These are phyloP conservation scores for Bradypus variegatus DNA, from an alignment of 2,797 vertebrate species.

Conservation along the genomic window DNA sequence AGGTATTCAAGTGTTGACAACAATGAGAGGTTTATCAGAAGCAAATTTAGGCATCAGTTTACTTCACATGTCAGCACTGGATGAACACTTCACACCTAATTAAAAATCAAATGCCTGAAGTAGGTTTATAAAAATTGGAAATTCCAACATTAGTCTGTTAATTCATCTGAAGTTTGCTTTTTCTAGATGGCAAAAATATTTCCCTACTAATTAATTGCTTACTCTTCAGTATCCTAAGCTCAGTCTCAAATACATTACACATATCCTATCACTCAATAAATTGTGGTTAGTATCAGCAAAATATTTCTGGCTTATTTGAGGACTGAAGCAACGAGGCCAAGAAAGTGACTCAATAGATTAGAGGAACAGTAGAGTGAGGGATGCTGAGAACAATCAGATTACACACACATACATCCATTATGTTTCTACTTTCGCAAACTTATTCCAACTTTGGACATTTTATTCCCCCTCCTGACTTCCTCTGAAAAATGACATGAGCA, in stretches of 20 bases:
- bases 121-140: slow-evolving; percentile 19
- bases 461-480: slow-evolving; percentile 31
- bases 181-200: slow-evolving; percentile 42
- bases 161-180: slow-evolving; percentile 23
- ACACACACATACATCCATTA: slow-evolving; percentile 24
- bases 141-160: slow-evolving; percentile 7
- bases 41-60: slow-evolving; percentile 14
- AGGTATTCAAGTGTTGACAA: slow-evolving; percentile 41
- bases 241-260: slow-evolving; percentile 45
- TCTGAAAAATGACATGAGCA: slow-evolving; percentile 55
- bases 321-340: slow-evolving; percentile 38
- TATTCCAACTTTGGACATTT: slow-evolving; percentile 41
- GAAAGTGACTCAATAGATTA: slow-evolving; percentile 63
- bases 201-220: slow-evolving; percentile 45
- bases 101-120: slow-evolving; percentile 34
- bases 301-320: slow-evolving; percentile 55
- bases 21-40: slow-evolving; percentile 13
- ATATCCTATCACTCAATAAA: slow-evolving; percentile 61
- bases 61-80: slow-evolving; percentile 34
- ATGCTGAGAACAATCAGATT: slow-evolving; percentile 51
- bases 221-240: slow-evolving; percentile 25
- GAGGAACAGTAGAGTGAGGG: slow-evolving; percentile 49
- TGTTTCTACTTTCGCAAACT: slow-evolving; percentile 41
- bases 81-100: slow-evolving; percentile 23
- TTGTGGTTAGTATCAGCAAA: slow-evolving; percentile 57